Evolutionary conservation across 2,888 invertebrate genomes (phyloP).

Genomic region (Acanthoscelides obtectus): DNA sequence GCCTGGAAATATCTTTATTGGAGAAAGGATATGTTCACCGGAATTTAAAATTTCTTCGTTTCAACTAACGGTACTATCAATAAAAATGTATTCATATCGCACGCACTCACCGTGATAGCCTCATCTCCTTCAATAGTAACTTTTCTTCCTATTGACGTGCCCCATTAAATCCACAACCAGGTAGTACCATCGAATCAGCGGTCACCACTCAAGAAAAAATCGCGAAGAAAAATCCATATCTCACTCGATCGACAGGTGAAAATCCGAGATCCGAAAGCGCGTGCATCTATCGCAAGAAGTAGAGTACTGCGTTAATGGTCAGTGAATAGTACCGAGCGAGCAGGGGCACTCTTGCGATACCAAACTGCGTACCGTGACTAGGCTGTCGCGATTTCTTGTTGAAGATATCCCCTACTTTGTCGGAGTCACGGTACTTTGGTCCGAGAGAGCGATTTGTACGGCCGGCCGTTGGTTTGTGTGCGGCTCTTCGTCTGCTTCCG

Average conservation of each 20-base stretch:
- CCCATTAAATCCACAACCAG: not conserved
- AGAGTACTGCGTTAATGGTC: conserved; percentile 18
- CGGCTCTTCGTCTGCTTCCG: not conserved
- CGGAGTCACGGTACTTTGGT: conserved; percentile 19
- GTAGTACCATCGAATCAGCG: not conserved
- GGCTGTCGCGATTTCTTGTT: conserved; percentile 22
- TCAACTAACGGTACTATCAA: not conserved
- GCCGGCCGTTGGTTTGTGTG: conserved; percentile 7
- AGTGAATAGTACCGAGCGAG: conserved; percentile 14
- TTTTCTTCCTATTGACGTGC: not conserved
- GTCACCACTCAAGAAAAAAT: not conserved
- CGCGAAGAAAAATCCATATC: not conserved
- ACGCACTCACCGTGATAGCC: not conserved
- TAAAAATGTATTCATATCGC: not conserved
- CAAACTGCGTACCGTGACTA: conserved; percentile 25
- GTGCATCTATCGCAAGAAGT: not conserved
- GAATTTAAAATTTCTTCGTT: not conserved
- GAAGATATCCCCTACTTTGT: conserved; percentile 24
- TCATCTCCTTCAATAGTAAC: not conserved
- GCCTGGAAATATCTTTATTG: not conserved
- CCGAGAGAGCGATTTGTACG: not conserved
- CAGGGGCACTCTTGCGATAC: conserved; percentile 28
- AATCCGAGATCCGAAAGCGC: not conserved
- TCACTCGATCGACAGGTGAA: not conserved
- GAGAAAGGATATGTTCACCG: not conserved